Percentiles rank a stretch among this genome's conserved stretches.
These are phyloP conservation scores for Periophthalmus magnuspinnatus DNA, from an alignment of 2,797 vertebrate species.

Conservation along the genomic window DNA sequence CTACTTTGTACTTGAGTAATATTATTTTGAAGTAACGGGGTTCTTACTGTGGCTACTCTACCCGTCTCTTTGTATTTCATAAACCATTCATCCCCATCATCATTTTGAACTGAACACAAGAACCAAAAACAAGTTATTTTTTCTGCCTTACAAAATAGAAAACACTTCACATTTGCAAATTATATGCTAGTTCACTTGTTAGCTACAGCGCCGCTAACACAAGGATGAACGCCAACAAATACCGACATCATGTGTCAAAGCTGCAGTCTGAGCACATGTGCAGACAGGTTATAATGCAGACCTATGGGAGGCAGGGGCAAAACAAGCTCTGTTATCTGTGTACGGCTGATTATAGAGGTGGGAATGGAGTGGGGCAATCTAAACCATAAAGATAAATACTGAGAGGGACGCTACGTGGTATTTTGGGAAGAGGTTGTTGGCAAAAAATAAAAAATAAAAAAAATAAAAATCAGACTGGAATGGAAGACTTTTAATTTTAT, in stretches of 20 bases:
- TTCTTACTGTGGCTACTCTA: too few species aligned
- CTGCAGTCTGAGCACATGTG: constrained; percentile 32
- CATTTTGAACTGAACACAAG: too few species aligned
- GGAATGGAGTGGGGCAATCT: constrained; percentile 22
- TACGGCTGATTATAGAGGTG: constrained; percentile 55
- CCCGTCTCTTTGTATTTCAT: too few species aligned
- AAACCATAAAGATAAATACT: constrained; percentile 29
- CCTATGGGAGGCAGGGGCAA: constrained; percentile 24
- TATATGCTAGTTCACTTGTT: constrained; percentile 11
- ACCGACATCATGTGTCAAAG: constrained; percentile 42
- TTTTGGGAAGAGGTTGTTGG: constrained; percentile 40
- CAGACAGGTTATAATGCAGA: constrained; percentile 46
- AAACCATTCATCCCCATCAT: too few species aligned
- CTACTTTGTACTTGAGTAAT: too few species aligned
- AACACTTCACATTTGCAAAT: too few species aligned
- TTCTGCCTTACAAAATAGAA: too few species aligned
- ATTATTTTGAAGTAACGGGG: too few species aligned
- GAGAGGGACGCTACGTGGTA: constrained; percentile 24
- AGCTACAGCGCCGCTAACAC: constrained; percentile 38
- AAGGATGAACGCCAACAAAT: constrained; percentile 31
- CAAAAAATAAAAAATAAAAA: background rate
- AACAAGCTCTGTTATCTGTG: constrained; percentile 43
- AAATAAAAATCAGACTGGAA: background rate
- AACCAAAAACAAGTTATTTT: too few species aligned
- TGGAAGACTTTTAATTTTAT: too few species aligned